These are phyloP conservation scores for Gastrophryne carolinensis DNA, from an alignment of 2,797 vertebrate species.

Conservation along the genomic window DNA sequence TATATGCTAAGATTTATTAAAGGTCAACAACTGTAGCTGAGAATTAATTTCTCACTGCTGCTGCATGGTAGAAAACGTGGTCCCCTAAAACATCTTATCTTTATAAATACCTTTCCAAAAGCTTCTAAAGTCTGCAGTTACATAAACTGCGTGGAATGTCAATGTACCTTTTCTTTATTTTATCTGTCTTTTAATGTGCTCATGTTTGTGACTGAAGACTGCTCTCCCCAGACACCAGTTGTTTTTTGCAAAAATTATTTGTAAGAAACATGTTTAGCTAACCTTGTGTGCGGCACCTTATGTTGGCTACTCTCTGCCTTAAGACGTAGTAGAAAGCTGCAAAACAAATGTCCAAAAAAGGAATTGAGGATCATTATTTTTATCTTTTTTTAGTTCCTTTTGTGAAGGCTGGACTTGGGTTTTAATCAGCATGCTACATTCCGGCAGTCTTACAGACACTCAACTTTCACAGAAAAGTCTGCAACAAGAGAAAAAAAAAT, in stretches of 20 bases:
- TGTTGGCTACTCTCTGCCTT: constrained; percentile 96
- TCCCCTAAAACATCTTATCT: too few relatives aligned
- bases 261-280: constrained; percentile 90
- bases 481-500: constrained; percentile 70
- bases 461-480: constrained; percentile 74
- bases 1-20: too few relatives aligned
- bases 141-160: too few relatives aligned
- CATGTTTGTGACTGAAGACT: constrained; percentile 31
- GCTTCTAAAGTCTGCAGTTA: too few relatives aligned
- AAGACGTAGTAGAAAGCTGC: constrained; percentile 98
- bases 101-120: too few relatives aligned
- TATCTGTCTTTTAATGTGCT: background rate
- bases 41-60: too few relatives aligned
- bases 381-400: constrained; percentile 58
- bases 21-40: too few relatives aligned
- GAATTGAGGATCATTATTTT: constrained; percentile 79
- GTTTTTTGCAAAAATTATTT: constrained; percentile 78
- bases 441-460: constrained; percentile 72
- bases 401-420: constrained; percentile 75
- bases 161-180: background rate
- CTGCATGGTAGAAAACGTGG: too few relatives aligned
- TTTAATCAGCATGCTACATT: constrained; percentile 82
- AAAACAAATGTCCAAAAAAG: constrained; percentile 94
- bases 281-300: constrained; percentile 98
- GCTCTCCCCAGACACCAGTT: constrained; percentile 68